Evolutionary conservation across 2,888 invertebrate species (phyloP).

Genomic region (Calephelis perditalis): DNA sequence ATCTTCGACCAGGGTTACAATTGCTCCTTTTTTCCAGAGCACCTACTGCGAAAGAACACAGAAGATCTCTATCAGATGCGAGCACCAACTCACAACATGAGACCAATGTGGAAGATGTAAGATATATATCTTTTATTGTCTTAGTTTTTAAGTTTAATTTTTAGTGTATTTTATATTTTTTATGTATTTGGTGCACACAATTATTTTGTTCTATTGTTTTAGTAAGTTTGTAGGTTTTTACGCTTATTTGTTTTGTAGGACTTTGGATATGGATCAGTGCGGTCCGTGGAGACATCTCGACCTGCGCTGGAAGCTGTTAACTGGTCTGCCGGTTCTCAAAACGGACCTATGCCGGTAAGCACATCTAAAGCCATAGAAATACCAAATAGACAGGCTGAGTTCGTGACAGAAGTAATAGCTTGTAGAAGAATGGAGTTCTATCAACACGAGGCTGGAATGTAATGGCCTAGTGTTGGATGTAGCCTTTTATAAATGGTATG

Average conservation of each 20-base stretch:
- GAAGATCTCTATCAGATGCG: slow-evolving; percentile 83
- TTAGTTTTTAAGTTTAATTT: background rate
- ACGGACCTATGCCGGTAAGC: slow-evolving; percentile 58
- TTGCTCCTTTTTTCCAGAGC: slow-evolving; percentile 36
- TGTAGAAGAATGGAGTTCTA: no score
- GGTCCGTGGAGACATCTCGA: slow-evolving; percentile 77
- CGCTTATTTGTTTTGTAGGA: slow-evolving; percentile 62
- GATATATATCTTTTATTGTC: slow-evolving; percentile 22
- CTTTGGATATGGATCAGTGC: slow-evolving; percentile 86
- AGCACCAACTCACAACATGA: slow-evolving; percentile 80
- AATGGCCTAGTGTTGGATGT: no score
- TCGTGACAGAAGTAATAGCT: no score
- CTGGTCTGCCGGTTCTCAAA: slow-evolving; percentile 77
- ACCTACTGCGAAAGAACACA: slow-evolving; percentile 63
- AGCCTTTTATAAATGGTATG: no score
- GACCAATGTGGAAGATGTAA: slow-evolving; percentile 72
- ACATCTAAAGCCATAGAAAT: no score
- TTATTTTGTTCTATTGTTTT: background rate
- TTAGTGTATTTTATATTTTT: background rate
- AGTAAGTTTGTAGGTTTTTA: no score
- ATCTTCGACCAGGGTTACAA: no score
- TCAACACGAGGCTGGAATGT: no score
- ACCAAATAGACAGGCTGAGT: no score
- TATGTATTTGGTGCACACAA: no score
- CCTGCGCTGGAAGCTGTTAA: slow-evolving; percentile 83